A percentile compares a stretch with the other conserved stretches of the same genome.
phyloP scores from a whole-genome alignment of 2,797 vertebrate species.

The Margarornis squamiger region DNA sequence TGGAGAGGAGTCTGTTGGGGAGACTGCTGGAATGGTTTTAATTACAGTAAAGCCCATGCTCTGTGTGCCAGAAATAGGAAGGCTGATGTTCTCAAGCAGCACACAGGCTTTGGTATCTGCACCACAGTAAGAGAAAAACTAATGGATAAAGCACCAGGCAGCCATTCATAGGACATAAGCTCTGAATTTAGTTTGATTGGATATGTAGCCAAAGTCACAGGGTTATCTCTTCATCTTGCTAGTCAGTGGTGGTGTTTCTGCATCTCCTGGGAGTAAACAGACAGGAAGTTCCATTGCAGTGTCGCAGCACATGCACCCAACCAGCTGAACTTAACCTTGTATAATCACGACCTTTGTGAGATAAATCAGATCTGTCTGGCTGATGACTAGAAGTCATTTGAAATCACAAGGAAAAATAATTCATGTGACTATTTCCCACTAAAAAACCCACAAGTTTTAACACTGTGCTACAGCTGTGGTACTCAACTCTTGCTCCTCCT shows the following conservation, averaged over 20 bases:
- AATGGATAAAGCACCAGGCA: not conserved
- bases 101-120: not conserved
- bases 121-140: not conserved
- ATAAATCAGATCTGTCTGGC: not conserved
- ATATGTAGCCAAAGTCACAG: not conserved
- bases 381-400: too few species aligned
- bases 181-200: not conserved
- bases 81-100: not conserved
- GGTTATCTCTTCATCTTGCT: not conserved
- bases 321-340: not conserved
- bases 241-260: not conserved
- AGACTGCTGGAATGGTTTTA: not conserved
- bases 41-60: not conserved
- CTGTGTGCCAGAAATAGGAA: not conserved
- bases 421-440: too few species aligned
- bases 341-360: not conserved
- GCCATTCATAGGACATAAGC: not conserved
- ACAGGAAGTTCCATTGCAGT: not conserved
- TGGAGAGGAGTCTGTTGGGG: not conserved
- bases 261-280: rapidly evolving
- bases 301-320: not conserved
- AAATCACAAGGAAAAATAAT: too few species aligned
- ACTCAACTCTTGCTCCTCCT: not conserved
- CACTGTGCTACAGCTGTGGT: not conserved
- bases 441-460: not conserved